Percentiles rank a stretch among this genome's conserved stretches.
phyloP scores from a whole-genome alignment of 2,888 invertebrate species.

The Ramazzottius varieornatus region DNA sequence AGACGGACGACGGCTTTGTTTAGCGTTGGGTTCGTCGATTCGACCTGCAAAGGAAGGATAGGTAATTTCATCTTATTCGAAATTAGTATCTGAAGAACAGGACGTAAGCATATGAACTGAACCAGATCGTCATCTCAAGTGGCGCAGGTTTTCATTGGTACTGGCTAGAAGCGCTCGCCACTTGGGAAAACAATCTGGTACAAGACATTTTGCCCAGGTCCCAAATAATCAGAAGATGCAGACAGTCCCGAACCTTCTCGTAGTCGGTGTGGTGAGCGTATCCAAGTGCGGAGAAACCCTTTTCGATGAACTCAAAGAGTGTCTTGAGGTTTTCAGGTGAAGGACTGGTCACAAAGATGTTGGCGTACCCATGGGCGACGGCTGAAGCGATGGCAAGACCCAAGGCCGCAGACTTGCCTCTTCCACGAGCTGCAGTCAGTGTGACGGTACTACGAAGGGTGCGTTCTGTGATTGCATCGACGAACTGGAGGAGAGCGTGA shows the following conservation, averaged over 20 bases:
- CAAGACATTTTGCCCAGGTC: background rate
- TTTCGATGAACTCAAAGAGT: conserved; percentile 80
- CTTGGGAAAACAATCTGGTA: too few species aligned
- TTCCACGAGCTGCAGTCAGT: conserved; percentile 76
- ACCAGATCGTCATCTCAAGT: conserved; percentile 79
- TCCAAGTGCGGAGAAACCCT: conserved; percentile 32
- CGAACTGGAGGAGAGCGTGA: conserved; percentile 64
- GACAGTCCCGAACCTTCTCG: conserved; percentile 2
- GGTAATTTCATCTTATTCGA: too few species aligned
- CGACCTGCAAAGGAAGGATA: too few species aligned
- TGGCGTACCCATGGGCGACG: conserved; percentile 40
- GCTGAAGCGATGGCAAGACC: conserved; percentile 54
- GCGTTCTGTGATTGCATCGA: conserved; percentile 83
- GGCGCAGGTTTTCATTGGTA: too few species aligned
- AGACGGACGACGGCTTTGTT: conserved; percentile 72
- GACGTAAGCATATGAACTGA: too few species aligned
- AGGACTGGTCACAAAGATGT: conserved; percentile 88
- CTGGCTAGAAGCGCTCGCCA: too few species aligned
- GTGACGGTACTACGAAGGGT: conserved; percentile 61
- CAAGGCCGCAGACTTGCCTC: conserved; percentile 90
- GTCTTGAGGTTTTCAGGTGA: conserved; percentile 93
- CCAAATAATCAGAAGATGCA: conserved; percentile 6
- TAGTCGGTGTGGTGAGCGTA: conserved; percentile 16
- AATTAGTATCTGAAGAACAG: too few species aligned
- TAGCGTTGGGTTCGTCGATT: conserved; percentile 73